A percentile compares a stretch with the other conserved stretches of the same genome.
These are phyloP conservation scores for Falco berigora DNA, from an alignment of 2,797 vertebrate species.

Conservation along the genomic window DNA sequence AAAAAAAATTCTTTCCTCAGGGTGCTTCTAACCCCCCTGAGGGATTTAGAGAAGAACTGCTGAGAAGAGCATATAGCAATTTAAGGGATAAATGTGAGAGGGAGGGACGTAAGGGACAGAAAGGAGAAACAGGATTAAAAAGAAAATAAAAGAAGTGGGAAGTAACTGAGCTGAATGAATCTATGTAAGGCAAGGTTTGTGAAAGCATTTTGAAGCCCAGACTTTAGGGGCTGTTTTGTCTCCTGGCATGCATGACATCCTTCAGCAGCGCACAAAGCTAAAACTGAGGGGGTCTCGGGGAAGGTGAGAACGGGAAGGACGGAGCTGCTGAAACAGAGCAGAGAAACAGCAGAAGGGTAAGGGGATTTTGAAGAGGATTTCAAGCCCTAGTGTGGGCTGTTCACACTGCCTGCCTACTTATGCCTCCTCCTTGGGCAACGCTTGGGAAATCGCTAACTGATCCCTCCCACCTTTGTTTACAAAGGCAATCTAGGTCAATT, in stretches of 20 bases:
- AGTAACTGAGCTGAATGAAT: neutral
- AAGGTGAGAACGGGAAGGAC: neutral
- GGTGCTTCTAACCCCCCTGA: slow-evolving; percentile 36
- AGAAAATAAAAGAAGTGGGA: slow-evolving; percentile 21
- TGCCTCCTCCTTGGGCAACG: slow-evolving; percentile 18
- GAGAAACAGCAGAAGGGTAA: neutral
- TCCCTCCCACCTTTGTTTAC: slow-evolving; percentile 59
- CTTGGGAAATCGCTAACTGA: slow-evolving; percentile 69
- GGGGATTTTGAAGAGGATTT: neutral
- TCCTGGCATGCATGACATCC: neutral
- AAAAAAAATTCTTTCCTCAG: slow-evolving; percentile 47
- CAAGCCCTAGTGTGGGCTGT: neutral
- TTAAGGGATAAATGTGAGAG: neutral
- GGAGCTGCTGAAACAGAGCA: neutral
- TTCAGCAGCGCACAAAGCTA: neutral
- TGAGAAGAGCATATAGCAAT: slow-evolving; percentile 16
- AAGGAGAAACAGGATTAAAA: slow-evolving; percentile 23
- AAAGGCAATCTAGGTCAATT: slow-evolving; percentile 51
- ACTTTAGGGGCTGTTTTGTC: neutral
- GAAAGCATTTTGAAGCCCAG: neutral
- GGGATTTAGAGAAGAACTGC: slow-evolving; percentile 56
- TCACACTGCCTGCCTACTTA: slow-evolving; percentile 26
- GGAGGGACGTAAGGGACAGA: neutral
- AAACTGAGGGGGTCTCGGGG: neutral
- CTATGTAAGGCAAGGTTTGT: neutral